Conservation (phyloP, 2,113 vertebrate species). For the Entelurus aequoreus region DNA sequence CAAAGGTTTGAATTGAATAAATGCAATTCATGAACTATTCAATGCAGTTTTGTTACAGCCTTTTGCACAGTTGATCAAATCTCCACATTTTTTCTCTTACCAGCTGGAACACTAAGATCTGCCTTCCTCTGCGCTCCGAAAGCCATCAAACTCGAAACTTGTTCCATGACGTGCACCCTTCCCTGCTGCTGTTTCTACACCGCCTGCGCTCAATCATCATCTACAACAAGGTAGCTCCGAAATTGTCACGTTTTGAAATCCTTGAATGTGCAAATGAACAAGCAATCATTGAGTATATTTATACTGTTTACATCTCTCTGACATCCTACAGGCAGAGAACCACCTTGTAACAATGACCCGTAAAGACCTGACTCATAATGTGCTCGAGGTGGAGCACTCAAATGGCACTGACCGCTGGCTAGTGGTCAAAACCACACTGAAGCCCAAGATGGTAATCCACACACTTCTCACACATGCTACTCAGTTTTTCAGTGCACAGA, state of each 20-base stretch:
- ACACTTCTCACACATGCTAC: neutral
- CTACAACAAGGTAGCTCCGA: conserved; percentile 61
- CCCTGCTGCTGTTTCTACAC: conserved; percentile 76
- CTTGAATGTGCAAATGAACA: neutral
- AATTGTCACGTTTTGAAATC: too few relatives aligned
- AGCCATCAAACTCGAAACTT: conserved; percentile 74
- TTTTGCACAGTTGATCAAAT: neutral
- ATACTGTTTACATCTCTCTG: neutral
- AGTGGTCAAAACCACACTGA: conserved; percentile 67
- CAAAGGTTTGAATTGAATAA: conserved; percentile 49
- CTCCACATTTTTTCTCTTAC: conserved; percentile 2
- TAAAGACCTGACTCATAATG: conserved; percentile 65
- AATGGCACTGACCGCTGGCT: conserved; percentile 72
- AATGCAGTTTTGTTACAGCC: neutral
- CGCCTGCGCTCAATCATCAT: conserved; percentile 74
- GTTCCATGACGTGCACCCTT: conserved; percentile 76
- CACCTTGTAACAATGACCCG: conserved; percentile 67
- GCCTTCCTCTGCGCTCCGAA: conserved; percentile 71
- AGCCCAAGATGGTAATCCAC: conserved; percentile 62
- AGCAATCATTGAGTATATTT: neutral
- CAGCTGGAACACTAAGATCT: conserved; percentile 77
- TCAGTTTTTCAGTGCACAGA: neutral
- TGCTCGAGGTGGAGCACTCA: conserved; percentile 72
- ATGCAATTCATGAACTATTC: neutral
- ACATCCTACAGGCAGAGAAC: conserved; percentile 58